Percentiles rank a stretch among this genome's conserved stretches.
phyloP scores from a whole-genome alignment of 2,113 vertebrate species.

The Platichthys flesus region DNA sequence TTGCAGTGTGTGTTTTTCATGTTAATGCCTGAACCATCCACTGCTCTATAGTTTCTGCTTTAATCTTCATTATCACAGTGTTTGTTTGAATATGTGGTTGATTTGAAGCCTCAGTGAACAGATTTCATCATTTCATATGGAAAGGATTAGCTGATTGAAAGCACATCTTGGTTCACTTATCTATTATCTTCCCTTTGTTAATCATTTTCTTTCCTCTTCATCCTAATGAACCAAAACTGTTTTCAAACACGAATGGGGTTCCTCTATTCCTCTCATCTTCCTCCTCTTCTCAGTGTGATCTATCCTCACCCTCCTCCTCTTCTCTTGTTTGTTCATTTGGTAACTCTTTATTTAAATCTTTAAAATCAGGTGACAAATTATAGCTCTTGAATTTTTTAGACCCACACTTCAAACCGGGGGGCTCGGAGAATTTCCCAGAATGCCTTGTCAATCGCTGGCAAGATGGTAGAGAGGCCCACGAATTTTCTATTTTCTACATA shows the following conservation, averaged over 20 bases:
- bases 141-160: conserved; percentile 55
- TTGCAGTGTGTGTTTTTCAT: conserved; percentile 18
- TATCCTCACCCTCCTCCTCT: neutral
- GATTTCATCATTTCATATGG: conserved; percentile 60
- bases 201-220: conserved; percentile 45
- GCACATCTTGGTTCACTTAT: conserved; percentile 60
- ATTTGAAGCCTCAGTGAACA: conserved; percentile 59
- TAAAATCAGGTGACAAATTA: neutral
- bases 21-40: conserved; percentile 23
- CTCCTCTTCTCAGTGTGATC: neutral
- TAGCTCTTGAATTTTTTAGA: neutral
- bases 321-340: neutral
- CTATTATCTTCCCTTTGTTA: conserved; percentile 38
- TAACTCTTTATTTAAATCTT: neutral
- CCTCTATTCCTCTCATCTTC: conserved; percentile 12
- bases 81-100: conserved; percentile 46
- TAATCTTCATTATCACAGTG: conserved; percentile 48
- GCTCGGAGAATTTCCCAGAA: no score
- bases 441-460: no score
- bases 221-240: conserved; percentile 53
- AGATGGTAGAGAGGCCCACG: no score
- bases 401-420: no score
- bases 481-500: no score
- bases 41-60: conserved; percentile 5
- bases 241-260: conserved; percentile 29